Conservation (phyloP, 2,113 vertebrate genomes). For the Syrrhaptes paradoxus region DNA sequence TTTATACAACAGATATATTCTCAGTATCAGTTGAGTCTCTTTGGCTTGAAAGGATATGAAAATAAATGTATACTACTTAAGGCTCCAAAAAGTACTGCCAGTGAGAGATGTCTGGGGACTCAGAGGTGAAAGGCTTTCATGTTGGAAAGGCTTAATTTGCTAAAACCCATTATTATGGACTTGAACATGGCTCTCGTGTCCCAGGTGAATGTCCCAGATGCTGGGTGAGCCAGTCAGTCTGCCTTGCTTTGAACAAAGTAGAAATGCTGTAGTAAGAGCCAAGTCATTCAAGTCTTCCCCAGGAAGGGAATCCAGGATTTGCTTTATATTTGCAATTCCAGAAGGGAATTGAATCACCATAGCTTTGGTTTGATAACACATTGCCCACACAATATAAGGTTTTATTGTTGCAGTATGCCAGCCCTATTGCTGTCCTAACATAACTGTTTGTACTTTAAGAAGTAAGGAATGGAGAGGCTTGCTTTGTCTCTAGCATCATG, state of each 20-base stretch:
- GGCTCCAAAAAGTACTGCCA: not conserved
- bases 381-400: not conserved
- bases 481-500: not conserved
- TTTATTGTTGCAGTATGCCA: not conserved
- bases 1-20: not conserved
- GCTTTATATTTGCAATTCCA: not conserved
- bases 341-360: not conserved
- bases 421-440: not conserved
- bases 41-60: not conserved
- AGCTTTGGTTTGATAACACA: not conserved
- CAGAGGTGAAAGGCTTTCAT: not conserved
- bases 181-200: not conserved
- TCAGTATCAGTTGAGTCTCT: not conserved
- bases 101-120: not conserved
- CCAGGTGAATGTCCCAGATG: not conserved
- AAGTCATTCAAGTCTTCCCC: not conserved
- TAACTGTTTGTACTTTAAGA: not conserved
- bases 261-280: not conserved
- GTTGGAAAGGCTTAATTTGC: not conserved
- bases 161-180: not conserved
- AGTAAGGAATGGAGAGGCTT: not conserved
- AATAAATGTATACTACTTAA: not conserved
- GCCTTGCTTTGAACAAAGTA: not conserved
- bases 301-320: not conserved
- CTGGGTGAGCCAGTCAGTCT: not conserved